Conservation (phyloP, 1,140 invertebrate genomes). For the Drosophila ercepeae region DNA sequence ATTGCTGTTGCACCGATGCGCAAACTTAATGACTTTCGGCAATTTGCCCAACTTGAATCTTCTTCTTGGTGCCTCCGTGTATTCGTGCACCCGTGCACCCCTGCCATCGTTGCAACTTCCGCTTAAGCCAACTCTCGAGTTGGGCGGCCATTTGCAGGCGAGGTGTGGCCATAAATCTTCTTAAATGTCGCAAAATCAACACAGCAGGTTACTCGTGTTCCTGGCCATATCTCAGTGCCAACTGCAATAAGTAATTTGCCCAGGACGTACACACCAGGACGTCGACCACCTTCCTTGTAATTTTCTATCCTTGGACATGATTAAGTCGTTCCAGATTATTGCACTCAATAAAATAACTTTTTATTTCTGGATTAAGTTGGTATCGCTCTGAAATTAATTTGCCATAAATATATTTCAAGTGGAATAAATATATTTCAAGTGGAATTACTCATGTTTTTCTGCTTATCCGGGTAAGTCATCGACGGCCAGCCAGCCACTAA, state of each 20-base stretch:
- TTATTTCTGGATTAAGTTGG: not conserved
- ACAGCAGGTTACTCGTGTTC: constrained; percentile 26
- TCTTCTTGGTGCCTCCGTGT: not conserved
- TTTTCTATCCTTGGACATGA: constrained; percentile 8
- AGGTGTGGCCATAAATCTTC: constrained; percentile 59
- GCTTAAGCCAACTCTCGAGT: constrained; percentile 5
- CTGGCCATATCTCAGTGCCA: constrained; percentile 8
- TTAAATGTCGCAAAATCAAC: constrained; percentile 59
- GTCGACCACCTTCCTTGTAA: not conserved
- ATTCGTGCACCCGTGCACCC: not conserved
- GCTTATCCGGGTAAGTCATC: not conserved
- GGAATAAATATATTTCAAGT: constrained; percentile 10
- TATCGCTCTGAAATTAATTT: constrained; percentile 3
- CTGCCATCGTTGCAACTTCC: constrained; percentile 30
- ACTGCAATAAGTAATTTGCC: constrained; percentile 48
- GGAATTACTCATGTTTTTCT: not conserved
- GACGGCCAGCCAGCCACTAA: not conserved
- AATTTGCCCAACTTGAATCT: constrained; percentile 66
- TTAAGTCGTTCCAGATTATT: not conserved
- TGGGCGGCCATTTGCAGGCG: constrained; percentile 25
- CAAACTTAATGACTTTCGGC: constrained; percentile 76
- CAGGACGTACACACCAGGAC: constrained; percentile 7
- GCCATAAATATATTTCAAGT: constrained; percentile 10
- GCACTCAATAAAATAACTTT: not conserved
- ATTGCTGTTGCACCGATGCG: constrained; percentile 56